Percentiles rank a stretch among this genome's conserved stretches.
phyloP scores from a whole-genome alignment of 2,888 invertebrate genomes.

The Phengaris alcon region DNA sequence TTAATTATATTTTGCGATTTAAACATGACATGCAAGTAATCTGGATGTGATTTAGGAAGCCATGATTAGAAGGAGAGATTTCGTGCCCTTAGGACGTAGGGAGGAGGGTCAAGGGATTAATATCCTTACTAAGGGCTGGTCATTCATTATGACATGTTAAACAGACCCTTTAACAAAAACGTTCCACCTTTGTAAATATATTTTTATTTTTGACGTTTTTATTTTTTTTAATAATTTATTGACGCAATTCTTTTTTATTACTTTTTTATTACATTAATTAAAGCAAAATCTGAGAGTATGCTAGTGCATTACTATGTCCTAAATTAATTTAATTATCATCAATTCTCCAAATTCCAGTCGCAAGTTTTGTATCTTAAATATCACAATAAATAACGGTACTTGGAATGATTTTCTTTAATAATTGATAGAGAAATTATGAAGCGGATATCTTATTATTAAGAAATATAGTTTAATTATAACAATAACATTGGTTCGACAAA shows the following conservation, averaged over 20 bases:
- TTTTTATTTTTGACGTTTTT: slow-evolving; percentile 29
- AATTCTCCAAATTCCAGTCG: not conserved
- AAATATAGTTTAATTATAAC: not conserved
- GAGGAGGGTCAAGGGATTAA: slow-evolving; percentile 46
- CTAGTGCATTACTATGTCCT: not conserved
- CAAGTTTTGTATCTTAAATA: not conserved
- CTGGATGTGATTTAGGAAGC: slow-evolving; percentile 37
- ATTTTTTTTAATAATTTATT: slow-evolving; percentile 1
- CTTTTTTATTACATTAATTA: slow-evolving; percentile 16
- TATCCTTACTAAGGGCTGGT: slow-evolving; percentile 44
- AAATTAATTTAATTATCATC: not conserved
- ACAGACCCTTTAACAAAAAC: slow-evolving; percentile 46
- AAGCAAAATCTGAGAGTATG: not conserved
- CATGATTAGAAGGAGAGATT: slow-evolving; percentile 41
- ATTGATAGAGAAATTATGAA: not conserved
- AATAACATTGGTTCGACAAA: not conserved
- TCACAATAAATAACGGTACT: too few relatives aligned
- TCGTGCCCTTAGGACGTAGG: slow-evolving; percentile 38
- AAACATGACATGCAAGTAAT: slow-evolving; percentile 36
- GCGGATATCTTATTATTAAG: not conserved
- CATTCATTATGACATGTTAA: slow-evolving; percentile 48
- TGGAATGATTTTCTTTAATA: too few relatives aligned
- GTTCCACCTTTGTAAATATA: slow-evolving; percentile 31
- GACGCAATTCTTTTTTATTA: not conserved
- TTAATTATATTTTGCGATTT: slow-evolving; percentile 28